phyloP scores from a whole-genome alignment of 1,140 invertebrate genomes.

The Myzus persicae region DNA sequence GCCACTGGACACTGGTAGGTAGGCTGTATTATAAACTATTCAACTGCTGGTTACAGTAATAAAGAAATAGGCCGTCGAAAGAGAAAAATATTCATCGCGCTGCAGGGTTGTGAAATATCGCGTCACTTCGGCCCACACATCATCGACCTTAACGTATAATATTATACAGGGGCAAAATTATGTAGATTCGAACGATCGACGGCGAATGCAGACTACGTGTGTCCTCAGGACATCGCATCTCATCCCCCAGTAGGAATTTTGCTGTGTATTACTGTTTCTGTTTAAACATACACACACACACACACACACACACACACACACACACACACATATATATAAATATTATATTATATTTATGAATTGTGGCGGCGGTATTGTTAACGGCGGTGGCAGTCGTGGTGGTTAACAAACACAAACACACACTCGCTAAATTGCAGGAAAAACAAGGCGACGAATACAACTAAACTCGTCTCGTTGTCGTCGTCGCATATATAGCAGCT shows the following conservation, averaged over 20 bases:
- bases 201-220: neutral
- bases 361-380: slow-evolving; percentile 1
- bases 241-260: neutral
- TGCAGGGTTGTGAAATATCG: no score
- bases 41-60: neutral
- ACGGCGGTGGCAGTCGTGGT: neutral
- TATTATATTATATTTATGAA: slow-evolving; percentile 16
- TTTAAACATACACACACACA: neutral
- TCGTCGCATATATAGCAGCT: neutral
- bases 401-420: slow-evolving; percentile 33
- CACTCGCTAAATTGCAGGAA: slow-evolving; percentile 34
- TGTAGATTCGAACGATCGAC: slow-evolving; percentile 21
- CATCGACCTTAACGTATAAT: neutral
- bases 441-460: slow-evolving; percentile 31
- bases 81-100: neutral
- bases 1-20: no score
- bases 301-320: neutral
- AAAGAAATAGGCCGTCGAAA: neutral
- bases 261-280: neutral
- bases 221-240: slow-evolving; percentile 19
- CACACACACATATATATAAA: neutral
- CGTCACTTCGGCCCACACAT: neutral
- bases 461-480: neutral
- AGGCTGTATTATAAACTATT: no score
- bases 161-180: neutral